A percentile compares a stretch with the other conserved stretches of the same genome.
Evolutionary conservation across 2,888 invertebrate genomes (phyloP).

Genomic region (Scaptomyza caliginosa): DNA sequence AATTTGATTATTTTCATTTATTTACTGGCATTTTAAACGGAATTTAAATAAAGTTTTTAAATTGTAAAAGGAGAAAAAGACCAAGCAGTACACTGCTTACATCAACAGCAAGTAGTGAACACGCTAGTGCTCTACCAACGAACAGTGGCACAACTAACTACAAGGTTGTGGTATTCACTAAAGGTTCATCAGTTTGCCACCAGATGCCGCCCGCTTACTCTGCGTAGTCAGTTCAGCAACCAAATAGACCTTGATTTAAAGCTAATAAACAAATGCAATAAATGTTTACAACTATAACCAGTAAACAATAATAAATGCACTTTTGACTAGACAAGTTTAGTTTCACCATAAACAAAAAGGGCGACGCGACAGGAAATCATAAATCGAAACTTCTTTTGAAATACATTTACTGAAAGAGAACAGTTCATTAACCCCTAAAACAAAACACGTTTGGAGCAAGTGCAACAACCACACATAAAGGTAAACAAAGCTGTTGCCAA

Average conservation of each 20-base stretch:
- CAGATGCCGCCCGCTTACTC: not conserved
- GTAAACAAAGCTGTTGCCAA: conserved; percentile 1
- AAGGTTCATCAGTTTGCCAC: not conserved
- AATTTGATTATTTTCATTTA: too few species aligned
- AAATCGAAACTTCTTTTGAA: not conserved
- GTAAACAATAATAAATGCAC: not conserved
- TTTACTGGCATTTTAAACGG: too few species aligned
- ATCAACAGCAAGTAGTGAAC: not conserved
- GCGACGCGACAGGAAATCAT: not conserved
- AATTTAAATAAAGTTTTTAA: too few species aligned
- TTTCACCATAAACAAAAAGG: conserved; percentile 5
- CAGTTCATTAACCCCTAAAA: conserved; percentile 50
- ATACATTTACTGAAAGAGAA: not conserved
- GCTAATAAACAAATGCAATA: conserved; percentile 2
- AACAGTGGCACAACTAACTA: not conserved
- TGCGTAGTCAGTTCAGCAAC: conserved; percentile 15
- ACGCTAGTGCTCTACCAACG: not conserved
- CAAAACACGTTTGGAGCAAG: conserved; percentile 49
- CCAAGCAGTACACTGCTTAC: not conserved
- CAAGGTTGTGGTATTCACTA: not conserved
- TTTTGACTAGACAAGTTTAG: not conserved
- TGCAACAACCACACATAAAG: conserved; percentile 14
- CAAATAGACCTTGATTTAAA: conserved; percentile 2
- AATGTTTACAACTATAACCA: conserved; percentile 10
- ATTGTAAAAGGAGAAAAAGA: too few species aligned